These are phyloP conservation scores for Phaetusa simplex DNA, from an alignment of 2,113 vertebrate species.

Conservation along the genomic window DNA sequence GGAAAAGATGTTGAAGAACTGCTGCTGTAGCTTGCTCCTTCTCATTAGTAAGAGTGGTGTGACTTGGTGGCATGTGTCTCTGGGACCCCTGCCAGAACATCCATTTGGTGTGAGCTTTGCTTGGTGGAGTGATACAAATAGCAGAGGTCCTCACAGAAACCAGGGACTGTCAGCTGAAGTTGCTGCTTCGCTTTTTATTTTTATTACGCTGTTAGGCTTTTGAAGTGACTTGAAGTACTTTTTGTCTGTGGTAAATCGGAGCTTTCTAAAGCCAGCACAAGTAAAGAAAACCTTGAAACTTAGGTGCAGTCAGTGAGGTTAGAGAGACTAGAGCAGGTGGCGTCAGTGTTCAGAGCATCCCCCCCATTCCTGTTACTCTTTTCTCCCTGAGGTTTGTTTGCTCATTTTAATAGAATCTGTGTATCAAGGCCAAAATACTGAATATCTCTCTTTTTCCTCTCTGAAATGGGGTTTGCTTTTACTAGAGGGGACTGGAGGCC, in stretches of 20 bases:
- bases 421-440: background rate
- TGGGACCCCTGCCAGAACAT: constrained; percentile 19
- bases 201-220: background rate
- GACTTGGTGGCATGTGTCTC: background rate
- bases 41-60: background rate
- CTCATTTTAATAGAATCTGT: background rate
- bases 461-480: background rate
- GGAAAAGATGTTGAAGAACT: background rate
- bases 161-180: background rate
- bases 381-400: background rate
- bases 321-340: background rate
- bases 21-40: background rate
- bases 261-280: background rate
- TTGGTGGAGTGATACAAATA: background rate
- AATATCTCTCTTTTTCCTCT: background rate
- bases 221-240: background rate
- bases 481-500: background rate
- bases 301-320: background rate
- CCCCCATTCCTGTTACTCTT: background rate
- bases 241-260: background rate
- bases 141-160: background rate
- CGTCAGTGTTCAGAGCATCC: background rate
- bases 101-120: constrained; percentile 19
- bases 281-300: background rate
- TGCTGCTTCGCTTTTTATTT: constrained; percentile 4